Percentiles rank a stretch among this genome's conserved stretches.
phyloP scores from a whole-genome alignment of 1,140 invertebrate species.

The Bombus picipes region DNA sequence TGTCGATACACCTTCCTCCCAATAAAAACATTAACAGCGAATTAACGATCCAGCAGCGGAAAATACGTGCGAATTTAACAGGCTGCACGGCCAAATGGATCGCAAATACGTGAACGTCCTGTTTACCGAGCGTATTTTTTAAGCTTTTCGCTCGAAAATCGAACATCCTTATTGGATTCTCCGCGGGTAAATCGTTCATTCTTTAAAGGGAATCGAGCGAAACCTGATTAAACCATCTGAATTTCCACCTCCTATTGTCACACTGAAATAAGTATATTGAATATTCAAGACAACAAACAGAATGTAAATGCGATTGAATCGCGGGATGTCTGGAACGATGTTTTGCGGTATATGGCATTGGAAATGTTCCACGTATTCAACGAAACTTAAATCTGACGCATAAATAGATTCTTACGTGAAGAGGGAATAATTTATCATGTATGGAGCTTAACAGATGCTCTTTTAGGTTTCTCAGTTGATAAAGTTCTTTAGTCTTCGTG shows the following conservation, averaged over 20 bases:
- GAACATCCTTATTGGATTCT: neutral
- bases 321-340: neutral
- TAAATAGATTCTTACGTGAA: neutral
- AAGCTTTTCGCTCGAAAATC: neutral
- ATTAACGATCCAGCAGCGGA: constrained; percentile 9
- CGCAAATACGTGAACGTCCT: neutral
- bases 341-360: neutral
- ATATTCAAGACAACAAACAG: neutral
- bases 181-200: constrained; percentile 8
- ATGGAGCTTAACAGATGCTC: too few species aligned
- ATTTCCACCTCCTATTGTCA: neutral
- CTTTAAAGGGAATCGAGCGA: neutral
- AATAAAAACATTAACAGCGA: constrained; percentile 53
- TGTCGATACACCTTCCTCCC: constrained; percentile 10
- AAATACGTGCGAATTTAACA: constrained; percentile 38
- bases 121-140: neutral
- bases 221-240: neutral
- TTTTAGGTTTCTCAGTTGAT: too few species aligned
- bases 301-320: neutral
- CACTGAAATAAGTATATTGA: neutral
- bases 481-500: too few species aligned
- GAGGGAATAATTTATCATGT: neutral
- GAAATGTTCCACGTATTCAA: neutral
- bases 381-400: neutral
- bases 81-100: neutral